Base-by-base conservation (phyloP, 2,888 invertebrate genomes). In the Incurvaria masculella region DNA sequence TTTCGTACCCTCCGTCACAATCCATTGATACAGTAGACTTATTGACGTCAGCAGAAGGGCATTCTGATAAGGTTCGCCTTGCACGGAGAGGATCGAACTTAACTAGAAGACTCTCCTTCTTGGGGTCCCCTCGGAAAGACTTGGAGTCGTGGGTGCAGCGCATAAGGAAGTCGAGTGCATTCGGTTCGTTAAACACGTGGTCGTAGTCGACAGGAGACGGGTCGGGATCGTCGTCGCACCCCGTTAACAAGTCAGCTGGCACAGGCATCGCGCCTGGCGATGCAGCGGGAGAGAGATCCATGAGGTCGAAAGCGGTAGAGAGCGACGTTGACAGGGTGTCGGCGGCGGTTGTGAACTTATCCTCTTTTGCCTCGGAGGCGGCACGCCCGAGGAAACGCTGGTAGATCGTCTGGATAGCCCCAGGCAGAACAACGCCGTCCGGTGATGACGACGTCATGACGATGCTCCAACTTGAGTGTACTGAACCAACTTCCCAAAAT, bases 101-200 rank as follows among this genome's bases (percentile, higher is more conserved):
- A 10, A 86, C 81, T 66, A 85, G 87, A 43, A 88, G 70, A 47
- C 87, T 87, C 61, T 87, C 83, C 50, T 85, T 81, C 51, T 72
- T 64, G 49, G 69, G 63, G 57, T 75, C 75, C 50, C 72, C 60
- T 49, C 69, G 65, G 10, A 16, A 14, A 10, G 18, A 18, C 3
- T 69, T 66, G 4, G 76, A 67, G 59, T 73, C 67, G 14, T 33
- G 33, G 4, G 73, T 66, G 55, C 78, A 79, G 52, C 72, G 72
- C 33, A 79, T 68, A 14, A 83, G 66, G 56, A 78, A 83, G 58
- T 83, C 83, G 52, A 84, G 70, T 50, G 74, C 75, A 38, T 65
- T 71, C n/a, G 82, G 74, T 61, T 84, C 83, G 51, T 79, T 75
- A 53, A 81, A 82, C 60, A 81, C 74, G 65, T 46, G 69, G 44